Percentiles rank a stretch among this genome's conserved stretches.
These are phyloP conservation scores for Pristionchus fissidentatus DNA, from an alignment of 2,888 invertebrate genomes.

Conservation along the genomic window DNA sequence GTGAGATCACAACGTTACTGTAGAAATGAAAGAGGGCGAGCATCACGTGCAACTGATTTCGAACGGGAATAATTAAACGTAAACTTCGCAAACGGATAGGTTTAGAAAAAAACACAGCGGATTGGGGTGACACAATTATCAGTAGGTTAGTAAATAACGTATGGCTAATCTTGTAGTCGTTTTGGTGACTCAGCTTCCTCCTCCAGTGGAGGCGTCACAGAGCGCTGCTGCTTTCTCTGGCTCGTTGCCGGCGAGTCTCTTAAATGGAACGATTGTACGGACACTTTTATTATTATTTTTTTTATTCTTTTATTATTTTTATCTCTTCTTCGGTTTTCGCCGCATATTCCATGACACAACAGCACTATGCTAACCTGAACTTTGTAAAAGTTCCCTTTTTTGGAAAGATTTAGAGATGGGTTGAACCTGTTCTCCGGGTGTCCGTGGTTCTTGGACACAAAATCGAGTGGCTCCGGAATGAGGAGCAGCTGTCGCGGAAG, in stretches of 20 bases:
- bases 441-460: neutral
- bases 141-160: too few species aligned
- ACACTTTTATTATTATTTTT: too few species aligned
- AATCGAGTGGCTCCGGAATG: neutral
- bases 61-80: neutral
- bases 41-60: neutral
- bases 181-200: too few species aligned
- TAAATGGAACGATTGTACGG: too few species aligned
- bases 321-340: neutral
- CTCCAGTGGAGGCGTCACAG: neutral
- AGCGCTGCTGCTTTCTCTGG: neutral
- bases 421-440: too few species aligned
- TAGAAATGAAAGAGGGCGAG: neutral
- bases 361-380: too few species aligned
- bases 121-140: too few species aligned
- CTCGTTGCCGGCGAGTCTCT: neutral
- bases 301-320: neutral
- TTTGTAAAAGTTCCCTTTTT: too few species aligned
- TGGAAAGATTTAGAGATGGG: too few species aligned
- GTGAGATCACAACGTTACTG: neutral
- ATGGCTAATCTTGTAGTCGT: too few species aligned
- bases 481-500: constrained; percentile 26
- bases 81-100: neutral
- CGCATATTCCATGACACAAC: too few species aligned
- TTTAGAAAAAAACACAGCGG: neutral